Evolutionary conservation across 2,888 invertebrate genomes (phyloP), one percentile per base, ranked within the genome.

Genomic region (Zaprionus bogoriensis): DNA sequence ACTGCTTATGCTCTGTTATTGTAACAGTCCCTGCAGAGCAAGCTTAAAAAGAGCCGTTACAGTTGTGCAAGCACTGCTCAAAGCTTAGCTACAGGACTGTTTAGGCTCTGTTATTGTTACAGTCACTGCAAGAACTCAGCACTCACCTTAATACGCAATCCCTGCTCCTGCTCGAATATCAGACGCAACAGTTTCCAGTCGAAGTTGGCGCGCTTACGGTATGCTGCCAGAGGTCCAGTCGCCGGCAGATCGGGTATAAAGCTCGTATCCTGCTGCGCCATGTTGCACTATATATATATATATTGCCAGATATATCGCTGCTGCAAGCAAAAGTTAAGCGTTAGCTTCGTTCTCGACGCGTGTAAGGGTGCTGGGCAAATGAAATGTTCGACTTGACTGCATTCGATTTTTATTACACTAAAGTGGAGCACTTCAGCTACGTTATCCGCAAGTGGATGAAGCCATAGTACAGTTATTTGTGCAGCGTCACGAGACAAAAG

Each of bases 171-270:
- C 89, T 97, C 96, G 63, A 98, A 92, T 52, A 96, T 93, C 39
- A 96, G 88, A 88, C 95, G 95, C 90, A 98, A 92, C 67, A 93
- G 93, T 90, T 96, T 97, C 97, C 97, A 98, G 89, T 97, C 93
- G 86, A 98, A 98, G 12, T 94, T 94, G 1, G 97, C 95, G 70
- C 93, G 93, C 74, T 94, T 94, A 74, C 98, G 94, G 89, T 96
- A 98, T 0, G 86, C 91, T 88, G 96, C 96, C 72, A 98, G 91
- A 5, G 97, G 96, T 44, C 92, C 93, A 27, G 88, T 83, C 12
- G 58, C 36, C 14, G 95, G 94, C 62, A 95, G 91, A 89, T 95
- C 94, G 45, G 93, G 93, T 77, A 95, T 92, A 76, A 95, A 93
- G 88, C 93, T 92, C 73, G 93, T 92, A 78, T 93, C 93, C 55